Percentiles rank a stretch among this genome's conserved stretches.
Conservation (phyloP, 2,113 vertebrate genomes). For the Microtus richardsoni region DNA sequence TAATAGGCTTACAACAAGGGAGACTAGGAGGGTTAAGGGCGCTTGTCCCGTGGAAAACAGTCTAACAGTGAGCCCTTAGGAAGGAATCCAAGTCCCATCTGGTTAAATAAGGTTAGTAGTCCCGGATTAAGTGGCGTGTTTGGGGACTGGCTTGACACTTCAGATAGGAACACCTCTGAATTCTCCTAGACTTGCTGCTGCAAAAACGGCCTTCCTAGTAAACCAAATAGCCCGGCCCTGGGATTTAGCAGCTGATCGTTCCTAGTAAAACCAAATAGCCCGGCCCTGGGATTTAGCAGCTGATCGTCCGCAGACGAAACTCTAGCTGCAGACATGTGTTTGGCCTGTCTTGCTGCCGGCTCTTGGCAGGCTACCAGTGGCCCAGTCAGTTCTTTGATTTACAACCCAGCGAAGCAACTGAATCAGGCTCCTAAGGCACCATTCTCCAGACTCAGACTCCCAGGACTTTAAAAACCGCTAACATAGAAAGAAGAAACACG, state of each 20-base stretch:
- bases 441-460: slow-evolving; percentile 41
- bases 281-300: slow-evolving; percentile 61
- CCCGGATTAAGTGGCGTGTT: background rate
- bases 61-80: background rate
- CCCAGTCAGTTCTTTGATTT: slow-evolving; percentile 67
- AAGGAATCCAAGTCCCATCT: slow-evolving; percentile 24
- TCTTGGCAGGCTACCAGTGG: slow-evolving; percentile 69
- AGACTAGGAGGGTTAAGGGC: background rate
- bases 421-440: slow-evolving; percentile 53
- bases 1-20: background rate
- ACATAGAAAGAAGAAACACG: slow-evolving; percentile 15
- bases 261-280: slow-evolving; percentile 64
- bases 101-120: slow-evolving; percentile 16
- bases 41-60: background rate
- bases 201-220: slow-evolving; percentile 52
- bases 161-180: slow-evolving; percentile 48
- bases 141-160: slow-evolving; percentile 31
- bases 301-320: slow-evolving; percentile 65
- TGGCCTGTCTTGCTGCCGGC: slow-evolving; percentile 56
- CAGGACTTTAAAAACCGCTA: background rate
- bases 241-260: slow-evolving; percentile 69
- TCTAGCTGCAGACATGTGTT: slow-evolving; percentile 74
- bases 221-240: slow-evolving; percentile 66
- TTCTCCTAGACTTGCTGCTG: background rate
- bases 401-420: slow-evolving; percentile 21